Percentiles rank a stretch among this genome's conserved stretches.
Conservation (phyloP, 2,797 vertebrate species). For the Sebastiscus albofasciatus region DNA sequence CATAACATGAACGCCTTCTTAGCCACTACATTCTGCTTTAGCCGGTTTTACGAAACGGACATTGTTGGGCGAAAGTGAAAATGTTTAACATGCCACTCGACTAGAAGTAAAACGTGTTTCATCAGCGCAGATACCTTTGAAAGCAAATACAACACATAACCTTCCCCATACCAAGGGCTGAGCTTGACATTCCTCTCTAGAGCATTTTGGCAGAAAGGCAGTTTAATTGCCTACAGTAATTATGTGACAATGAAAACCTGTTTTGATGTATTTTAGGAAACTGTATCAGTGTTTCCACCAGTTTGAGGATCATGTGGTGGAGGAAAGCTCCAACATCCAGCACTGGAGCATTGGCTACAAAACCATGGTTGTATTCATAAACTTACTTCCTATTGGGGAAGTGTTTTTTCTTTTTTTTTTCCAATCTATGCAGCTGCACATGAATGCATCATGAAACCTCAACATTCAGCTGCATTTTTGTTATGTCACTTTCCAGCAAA, state of each 20-base stretch:
- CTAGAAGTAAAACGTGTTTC: constrained; percentile 46
- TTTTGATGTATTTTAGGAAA: not conserved
- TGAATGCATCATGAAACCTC: not conserved
- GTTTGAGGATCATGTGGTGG: not conserved
- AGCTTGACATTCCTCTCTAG: constrained; percentile 24
- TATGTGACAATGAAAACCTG: not conserved
- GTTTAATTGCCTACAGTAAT: not conserved
- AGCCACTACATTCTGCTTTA: not conserved
- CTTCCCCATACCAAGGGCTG: constrained; percentile 34
- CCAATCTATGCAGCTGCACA: not conserved
- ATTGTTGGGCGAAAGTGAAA: not conserved
- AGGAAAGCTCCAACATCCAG: not conserved
- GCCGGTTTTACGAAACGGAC: not conserved
- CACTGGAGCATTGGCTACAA: not conserved
- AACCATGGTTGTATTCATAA: not conserved
- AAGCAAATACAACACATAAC: constrained; percentile 8
- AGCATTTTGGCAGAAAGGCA: not conserved
- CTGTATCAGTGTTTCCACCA: not conserved
- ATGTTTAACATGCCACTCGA: not conserved
- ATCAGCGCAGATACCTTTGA: not conserved
- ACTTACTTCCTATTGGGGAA: not conserved
- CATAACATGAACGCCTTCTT: not conserved
- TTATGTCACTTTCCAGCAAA: not conserved
- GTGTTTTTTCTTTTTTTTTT: not conserved
- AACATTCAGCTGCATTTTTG: not conserved